Base-by-base conservation (phyloP, 2,113 vertebrate genomes). In the Epinephelus moara region DNA sequence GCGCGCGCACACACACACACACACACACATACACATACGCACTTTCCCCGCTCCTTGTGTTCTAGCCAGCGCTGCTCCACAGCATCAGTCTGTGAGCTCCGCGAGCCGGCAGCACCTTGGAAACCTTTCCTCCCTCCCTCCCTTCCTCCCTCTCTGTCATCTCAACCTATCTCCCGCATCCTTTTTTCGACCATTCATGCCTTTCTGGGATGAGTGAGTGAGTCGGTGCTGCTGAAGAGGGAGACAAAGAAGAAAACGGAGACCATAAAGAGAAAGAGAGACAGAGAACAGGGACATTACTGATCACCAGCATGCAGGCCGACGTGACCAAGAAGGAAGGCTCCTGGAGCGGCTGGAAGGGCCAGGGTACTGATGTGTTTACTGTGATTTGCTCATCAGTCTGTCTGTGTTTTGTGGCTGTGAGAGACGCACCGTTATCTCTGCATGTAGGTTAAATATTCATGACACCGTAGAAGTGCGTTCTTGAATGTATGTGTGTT, bases 301-400 rank as follows among this genome's bases (percentile, higher is more conserved):
- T 37, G 82, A 89, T 11, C 89, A 93, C 91, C 97, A 96, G 94
- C 92, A 99, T 99, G 98, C 98, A 99, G 97, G 96, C 97, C 95
- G 97, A 98, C 86, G 95, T 96, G 88, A 96, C 96, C 93, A 98
- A 97, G 97, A 99, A 98, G 96, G 98, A 98, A 76, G 96, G 97
- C 94, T 96, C 97, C 80, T 98, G 97, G 97, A 99, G 96, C 97
- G 94, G 96, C 95, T 99, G 98, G 98, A 99, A 96, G 95, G 97
- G 97, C 95, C 97, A 98, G 96, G 98, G 98, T 99, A 98, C 92
- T 88, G 80, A 85, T 14, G 71, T 25, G 67, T 91, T 91, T 90
- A 69, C 80, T 74, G 68, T 86, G 62, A 81, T 89, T 89, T 78
- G 9, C 78, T 80, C 77, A 53, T 75, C 37, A 17, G 37, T 62